Base-by-base conservation (phyloP, 2,113 vertebrate species). In the Cariama cristata region DNA sequence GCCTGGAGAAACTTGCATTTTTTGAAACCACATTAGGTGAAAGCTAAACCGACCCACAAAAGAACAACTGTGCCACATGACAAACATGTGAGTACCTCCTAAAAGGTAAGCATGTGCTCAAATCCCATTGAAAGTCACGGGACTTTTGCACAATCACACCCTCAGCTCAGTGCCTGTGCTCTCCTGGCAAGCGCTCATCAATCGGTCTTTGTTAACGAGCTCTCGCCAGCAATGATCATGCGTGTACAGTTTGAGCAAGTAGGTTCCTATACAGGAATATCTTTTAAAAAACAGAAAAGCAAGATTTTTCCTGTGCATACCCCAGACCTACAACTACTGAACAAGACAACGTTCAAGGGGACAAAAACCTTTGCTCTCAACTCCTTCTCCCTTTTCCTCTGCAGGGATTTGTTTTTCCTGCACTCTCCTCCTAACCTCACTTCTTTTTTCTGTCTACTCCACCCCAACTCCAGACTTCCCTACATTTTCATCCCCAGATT, bases 141-240 rank as follows among this genome's bases (percentile, higher is more conserved):
- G 89, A 42, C 10, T 11, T 42, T 45, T 80, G 86, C 76, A 79
- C 86, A 84, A 55, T n/a, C 12, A 2, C 30, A n/a, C 9, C 7
- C 53, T 53, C 45, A 12, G 68, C 30, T 27, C 8, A 14, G 59
- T 0, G 1, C 2, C 6, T 2, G 38, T 3, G 67, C 44, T n/a
- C 55, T 69, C n/a, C 67, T 8, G 38, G 38, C 9, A 18, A 8
- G 21, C 4, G 2, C 33, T 49, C 27, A 0, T 45, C 63, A 21
- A 4, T 8, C 0, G 1, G 10, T 6, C 40, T 58, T 22, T 6
- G n/a, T 2, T n/a, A 8, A 26, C 9, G 3, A 75, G 64, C 32
- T 67, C 79, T 20, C 35, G 1, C 27, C 79, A 72, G 49, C 68
- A 12, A 21, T 4, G 9, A 18, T 5, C 15, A 5, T 0, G 7